A percentile compares a stretch with the other conserved stretches of the same genome.
Conservation (phyloP, 2,113 vertebrate species). For the Pelvicachromis taeniatus region DNA sequence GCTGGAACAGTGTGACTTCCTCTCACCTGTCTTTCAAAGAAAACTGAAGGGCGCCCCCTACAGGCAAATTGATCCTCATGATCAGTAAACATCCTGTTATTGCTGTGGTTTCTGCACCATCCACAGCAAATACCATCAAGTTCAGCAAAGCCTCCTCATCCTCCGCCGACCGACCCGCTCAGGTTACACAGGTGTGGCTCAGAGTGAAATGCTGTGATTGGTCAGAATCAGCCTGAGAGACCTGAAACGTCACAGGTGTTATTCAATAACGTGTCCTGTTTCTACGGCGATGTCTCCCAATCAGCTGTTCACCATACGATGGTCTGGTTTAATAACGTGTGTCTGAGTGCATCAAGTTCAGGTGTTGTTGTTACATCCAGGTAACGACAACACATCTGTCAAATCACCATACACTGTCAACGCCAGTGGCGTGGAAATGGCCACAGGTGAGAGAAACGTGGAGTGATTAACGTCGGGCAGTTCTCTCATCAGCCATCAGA, state of each 20-base stretch:
- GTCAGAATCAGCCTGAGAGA: neutral
- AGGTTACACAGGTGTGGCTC: neutral
- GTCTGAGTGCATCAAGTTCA: neutral
- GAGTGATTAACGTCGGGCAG: neutral
- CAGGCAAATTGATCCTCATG: neutral
- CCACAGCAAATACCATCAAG: neutral
- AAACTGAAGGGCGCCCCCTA: neutral
- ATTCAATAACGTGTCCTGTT: too few species aligned
- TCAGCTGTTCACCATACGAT: neutral
- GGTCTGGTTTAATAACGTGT: neutral
- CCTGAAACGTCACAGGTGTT: too few species aligned
- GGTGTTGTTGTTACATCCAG: neutral
- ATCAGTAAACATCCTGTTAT: neutral
- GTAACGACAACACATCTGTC: neutral
- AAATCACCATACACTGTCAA: neutral
- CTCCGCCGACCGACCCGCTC: rapidly evolving
- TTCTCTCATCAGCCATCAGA: neutral
- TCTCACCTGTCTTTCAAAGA: neutral
- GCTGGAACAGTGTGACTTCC: neutral
- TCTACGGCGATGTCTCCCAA: neutral
- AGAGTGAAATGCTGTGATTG: neutral
- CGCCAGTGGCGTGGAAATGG: slow-evolving; percentile 75
- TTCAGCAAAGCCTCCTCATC: neutral
- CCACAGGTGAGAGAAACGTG: slow-evolving; percentile 71
- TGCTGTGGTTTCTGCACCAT: neutral